phyloP scores from a whole-genome alignment of 1,140 invertebrate species.

The Zaprionus lachaisei region DNA sequence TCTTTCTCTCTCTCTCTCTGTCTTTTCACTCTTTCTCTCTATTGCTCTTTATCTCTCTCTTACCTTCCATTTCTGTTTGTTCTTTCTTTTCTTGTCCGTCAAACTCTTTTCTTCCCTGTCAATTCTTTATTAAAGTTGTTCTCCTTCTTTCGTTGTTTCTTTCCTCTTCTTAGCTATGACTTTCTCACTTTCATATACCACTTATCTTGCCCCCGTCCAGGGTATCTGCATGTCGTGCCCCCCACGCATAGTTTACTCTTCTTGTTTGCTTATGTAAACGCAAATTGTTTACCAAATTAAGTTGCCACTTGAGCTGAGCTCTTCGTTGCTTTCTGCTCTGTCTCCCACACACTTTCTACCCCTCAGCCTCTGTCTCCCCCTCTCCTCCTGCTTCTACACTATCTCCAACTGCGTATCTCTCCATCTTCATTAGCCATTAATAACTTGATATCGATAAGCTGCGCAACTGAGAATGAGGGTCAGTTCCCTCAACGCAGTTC shows the following conservation, averaged over 20 bases:
- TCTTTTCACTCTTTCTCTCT: too few relatives aligned
- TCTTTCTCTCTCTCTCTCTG: too few relatives aligned
- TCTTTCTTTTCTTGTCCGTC: too few relatives aligned
- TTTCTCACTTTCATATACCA: too few relatives aligned
- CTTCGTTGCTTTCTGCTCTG: conserved; percentile 50
- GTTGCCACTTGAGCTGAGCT: conserved; percentile 72
- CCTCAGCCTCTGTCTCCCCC: conserved; percentile 18
- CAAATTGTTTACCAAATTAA: conserved; percentile 78
- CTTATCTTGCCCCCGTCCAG: not conserved
- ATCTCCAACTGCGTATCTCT: not conserved
- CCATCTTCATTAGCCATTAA: conserved; percentile 76
- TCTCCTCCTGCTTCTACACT: not conserved
- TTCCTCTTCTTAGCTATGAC: not conserved
- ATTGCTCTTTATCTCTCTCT: too few relatives aligned
- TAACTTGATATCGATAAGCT: conserved; percentile 78
- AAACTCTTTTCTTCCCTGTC: too few relatives aligned
- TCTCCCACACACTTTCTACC: not conserved
- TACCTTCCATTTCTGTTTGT: too few relatives aligned
- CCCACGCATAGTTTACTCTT: not conserved
- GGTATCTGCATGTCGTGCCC: conserved; percentile 11
- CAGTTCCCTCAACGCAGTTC: not conserved
- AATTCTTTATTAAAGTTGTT: too few relatives aligned
- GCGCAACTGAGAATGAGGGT: conserved; percentile 24
- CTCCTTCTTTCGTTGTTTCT: not conserved
- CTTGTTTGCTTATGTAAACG: conserved; percentile 47